Percentiles rank a stretch among this genome's conserved stretches.
Conservation (phyloP, 2,113 vertebrate genomes). For the Probosciger aterrimus region DNA sequence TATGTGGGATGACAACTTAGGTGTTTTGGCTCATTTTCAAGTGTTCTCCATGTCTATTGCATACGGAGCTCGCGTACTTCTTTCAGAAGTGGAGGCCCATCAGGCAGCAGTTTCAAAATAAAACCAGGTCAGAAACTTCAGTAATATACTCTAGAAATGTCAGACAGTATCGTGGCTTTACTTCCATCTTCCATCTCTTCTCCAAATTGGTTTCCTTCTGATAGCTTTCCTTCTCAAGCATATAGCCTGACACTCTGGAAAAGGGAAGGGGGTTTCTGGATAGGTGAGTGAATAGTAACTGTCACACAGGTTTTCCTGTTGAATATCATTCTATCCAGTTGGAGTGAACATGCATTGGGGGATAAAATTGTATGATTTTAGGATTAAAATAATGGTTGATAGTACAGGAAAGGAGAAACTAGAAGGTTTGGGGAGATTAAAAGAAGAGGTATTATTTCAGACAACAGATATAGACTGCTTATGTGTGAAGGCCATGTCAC, state of each 20-base stretch:
- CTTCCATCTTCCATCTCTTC: neutral
- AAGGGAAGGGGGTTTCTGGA: neutral
- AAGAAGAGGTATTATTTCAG: neutral
- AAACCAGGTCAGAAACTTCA: neutral
- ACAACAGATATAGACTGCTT: neutral
- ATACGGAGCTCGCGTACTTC: neutral
- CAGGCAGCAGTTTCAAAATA: neutral
- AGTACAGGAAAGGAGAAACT: neutral
- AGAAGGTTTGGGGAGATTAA: neutral
- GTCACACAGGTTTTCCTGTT: neutral
- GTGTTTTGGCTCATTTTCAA: neutral
- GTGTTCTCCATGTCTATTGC: neutral
- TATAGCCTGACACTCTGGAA: neutral
- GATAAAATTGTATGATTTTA: neutral
- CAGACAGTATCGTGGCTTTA: neutral
- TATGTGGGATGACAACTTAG: neutral
- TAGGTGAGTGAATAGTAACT: neutral
- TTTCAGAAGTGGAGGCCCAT: neutral
- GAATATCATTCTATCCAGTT: neutral
- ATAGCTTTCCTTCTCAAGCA: neutral
- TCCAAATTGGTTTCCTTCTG: neutral
- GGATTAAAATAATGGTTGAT: neutral
- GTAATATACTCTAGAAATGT: neutral
- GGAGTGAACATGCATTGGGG: neutral
- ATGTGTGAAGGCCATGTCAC: neutral